Percentiles rank a stretch among this genome's conserved stretches.
These are phyloP conservation scores for Penaeus monodon DNA, from an alignment of 2,888 invertebrate species.

Conservation along the genomic window DNA sequence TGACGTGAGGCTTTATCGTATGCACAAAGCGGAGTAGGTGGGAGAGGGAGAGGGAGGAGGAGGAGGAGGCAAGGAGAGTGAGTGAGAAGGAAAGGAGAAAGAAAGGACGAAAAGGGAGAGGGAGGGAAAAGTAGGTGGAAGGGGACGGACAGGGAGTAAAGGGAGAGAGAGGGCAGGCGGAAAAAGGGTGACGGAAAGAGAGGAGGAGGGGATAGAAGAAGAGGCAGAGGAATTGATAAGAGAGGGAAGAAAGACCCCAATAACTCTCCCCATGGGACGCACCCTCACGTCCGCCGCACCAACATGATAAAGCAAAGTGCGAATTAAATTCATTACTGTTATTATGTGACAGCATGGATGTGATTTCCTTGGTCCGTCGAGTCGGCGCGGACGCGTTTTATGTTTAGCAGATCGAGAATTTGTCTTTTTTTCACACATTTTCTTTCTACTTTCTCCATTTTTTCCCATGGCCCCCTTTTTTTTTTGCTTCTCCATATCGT, in stretches of 20 bases:
- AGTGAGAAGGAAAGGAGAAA: too few species aligned
- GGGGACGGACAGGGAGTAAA: neutral
- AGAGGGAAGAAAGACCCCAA: neutral
- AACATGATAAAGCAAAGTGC: too few species aligned
- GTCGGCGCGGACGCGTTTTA: too few species aligned
- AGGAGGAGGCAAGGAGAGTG: too few species aligned
- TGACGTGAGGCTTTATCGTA: too few species aligned
- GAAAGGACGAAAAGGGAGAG: too few species aligned
- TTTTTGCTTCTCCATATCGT: slow-evolving; percentile 3
- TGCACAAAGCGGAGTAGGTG: neutral
- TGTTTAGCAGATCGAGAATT: neutral
- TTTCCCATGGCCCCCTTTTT: neutral
- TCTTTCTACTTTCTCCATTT: neutral
- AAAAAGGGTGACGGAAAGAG: neutral
- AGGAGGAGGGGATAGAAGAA: neutral
- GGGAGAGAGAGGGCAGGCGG: neutral
- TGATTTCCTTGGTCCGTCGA: too few species aligned
- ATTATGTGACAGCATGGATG: too few species aligned
- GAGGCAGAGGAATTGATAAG: too few species aligned
- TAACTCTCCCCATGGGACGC: neutral
- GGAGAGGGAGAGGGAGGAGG: neutral
- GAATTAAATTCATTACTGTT: too few species aligned
- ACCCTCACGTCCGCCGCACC: too few species aligned
- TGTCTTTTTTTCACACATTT: neutral
- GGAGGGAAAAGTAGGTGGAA: too few species aligned